Evolutionary conservation across 2,113 vertebrate genomes (phyloP).

Genomic region (Nibea coibor): DNA sequence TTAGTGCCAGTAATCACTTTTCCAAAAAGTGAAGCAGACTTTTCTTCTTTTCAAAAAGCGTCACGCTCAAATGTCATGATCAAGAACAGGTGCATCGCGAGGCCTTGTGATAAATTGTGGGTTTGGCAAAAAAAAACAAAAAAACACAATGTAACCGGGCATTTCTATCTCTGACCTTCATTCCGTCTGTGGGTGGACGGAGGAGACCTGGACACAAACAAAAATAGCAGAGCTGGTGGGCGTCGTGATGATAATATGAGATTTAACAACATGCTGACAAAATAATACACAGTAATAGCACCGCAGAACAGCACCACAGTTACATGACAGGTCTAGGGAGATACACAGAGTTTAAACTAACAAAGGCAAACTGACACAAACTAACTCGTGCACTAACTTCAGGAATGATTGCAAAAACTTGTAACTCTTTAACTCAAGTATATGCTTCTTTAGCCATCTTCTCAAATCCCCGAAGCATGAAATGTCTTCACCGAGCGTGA

Average conservation of each 20-base stretch:
- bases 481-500: conserved; percentile 35
- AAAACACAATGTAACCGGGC: conserved; percentile 39
- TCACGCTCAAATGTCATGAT: neutral
- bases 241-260: conserved; percentile 24
- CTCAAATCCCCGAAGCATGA: conserved; percentile 14
- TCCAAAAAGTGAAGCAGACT: neutral
- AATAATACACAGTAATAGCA: neutral
- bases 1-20: neutral
- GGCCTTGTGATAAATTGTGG: conserved; percentile 12
- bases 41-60: neutral
- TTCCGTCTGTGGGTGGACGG: conserved; percentile 61
- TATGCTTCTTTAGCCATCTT: neutral
- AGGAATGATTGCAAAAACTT: neutral
- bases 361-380: neutral
- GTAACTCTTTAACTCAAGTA: neutral
- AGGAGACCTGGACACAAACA: conserved; percentile 52
- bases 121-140: conserved; percentile 6
- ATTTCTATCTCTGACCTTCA: conserved; percentile 56
- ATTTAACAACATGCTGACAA: conserved; percentile 32
- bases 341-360: neutral
- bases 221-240: conserved; percentile 50
- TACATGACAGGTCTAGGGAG: neutral
- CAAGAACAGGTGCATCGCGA: conserved; percentile 14
- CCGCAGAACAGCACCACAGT: neutral
- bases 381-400: neutral